These are phyloP conservation scores for Orthosia gracilis DNA, from an alignment of 2,888 invertebrate species.

Conservation along the genomic window DNA sequence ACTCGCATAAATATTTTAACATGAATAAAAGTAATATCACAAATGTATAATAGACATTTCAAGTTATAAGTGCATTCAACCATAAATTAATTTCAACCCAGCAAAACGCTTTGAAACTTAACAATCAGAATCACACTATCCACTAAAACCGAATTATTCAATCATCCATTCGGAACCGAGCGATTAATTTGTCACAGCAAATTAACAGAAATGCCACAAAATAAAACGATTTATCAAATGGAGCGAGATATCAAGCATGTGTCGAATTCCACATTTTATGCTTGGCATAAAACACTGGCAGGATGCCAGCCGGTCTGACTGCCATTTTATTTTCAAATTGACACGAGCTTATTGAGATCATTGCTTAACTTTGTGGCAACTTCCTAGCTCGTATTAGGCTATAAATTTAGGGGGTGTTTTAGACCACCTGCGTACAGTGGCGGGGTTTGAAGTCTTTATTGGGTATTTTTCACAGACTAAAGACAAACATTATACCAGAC, in stretches of 20 bases:
- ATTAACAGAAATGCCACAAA: constrained; percentile 56
- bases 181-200: constrained; percentile 57
- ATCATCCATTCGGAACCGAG: constrained; percentile 20
- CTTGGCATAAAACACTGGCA: constrained; percentile 71
- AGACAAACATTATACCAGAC: too few species aligned
- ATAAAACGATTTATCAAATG: constrained; percentile 65
- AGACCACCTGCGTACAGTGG: constrained; percentile 55
- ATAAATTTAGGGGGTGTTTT: constrained; percentile 64
- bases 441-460: constrained; percentile 58
- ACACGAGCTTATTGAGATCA: constrained; percentile 78
- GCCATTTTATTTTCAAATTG: constrained; percentile 76
- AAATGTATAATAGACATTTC: neutral
- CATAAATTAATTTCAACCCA: neutral
- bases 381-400: constrained; percentile 59
- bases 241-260: constrained; percentile 68
- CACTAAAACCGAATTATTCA: constrained; percentile 26
- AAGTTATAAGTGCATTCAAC: neutral
- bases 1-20: too few species aligned
- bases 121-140: constrained; percentile 5
- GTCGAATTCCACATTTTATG: constrained; percentile 70
- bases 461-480: neutral
- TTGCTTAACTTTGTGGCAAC: constrained; percentile 73
- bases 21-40: too few species aligned
- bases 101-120: neutral
- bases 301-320: constrained; percentile 62